Evolutionary conservation across 1,140 invertebrate genomes (phyloP), one percentile per base, ranked within the genome.

Genomic region (Atta cephalotes): DNA sequence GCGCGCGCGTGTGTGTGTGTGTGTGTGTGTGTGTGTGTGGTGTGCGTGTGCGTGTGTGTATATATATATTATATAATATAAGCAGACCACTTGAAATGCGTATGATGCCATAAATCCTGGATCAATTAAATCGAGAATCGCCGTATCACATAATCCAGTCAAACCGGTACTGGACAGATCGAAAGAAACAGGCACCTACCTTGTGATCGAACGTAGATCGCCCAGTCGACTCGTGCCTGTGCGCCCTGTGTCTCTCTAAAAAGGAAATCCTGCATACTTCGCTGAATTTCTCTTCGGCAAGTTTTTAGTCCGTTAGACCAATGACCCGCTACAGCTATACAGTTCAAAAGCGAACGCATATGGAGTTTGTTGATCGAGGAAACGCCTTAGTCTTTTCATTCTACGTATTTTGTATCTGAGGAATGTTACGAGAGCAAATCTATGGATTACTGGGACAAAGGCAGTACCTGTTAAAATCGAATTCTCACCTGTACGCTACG

Each of bases 231-330:
- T 31, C 77, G 60, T 56, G 21, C 9, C 53, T 28, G n/a, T 80
- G 39, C 49, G 21, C 72, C 79, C 86, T 14, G 60, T 49, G 53
- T 56, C 72, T 56, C 82, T 91, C 90, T 91, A 89, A 91, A 91
- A 91, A 90, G 90, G 90, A 91, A 91, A 91, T 90, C 89, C 89
- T 62, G 74, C 84, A 89, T 88, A 51, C 88, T 91, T 91, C 90
- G 90, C 87, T 91, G 89, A 91, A 91, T 85, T 91, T 91, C 90
- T 91, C 89, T 79, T 89, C 85, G 85, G 74, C 87, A 86, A 91
- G 90, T 91, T 91, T 91, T 91, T 91, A 91, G 85, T 62, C 60
- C 28, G 65, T 53, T 79, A 65, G 80, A 85, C 76, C 88, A 58
- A 86, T 77, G 90, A 85, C 74, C 87, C 45, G 89, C 25, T 21